Base-by-base conservation (phyloP, 2,888 invertebrate genomes). In the Agriotes lineatus region DNA sequence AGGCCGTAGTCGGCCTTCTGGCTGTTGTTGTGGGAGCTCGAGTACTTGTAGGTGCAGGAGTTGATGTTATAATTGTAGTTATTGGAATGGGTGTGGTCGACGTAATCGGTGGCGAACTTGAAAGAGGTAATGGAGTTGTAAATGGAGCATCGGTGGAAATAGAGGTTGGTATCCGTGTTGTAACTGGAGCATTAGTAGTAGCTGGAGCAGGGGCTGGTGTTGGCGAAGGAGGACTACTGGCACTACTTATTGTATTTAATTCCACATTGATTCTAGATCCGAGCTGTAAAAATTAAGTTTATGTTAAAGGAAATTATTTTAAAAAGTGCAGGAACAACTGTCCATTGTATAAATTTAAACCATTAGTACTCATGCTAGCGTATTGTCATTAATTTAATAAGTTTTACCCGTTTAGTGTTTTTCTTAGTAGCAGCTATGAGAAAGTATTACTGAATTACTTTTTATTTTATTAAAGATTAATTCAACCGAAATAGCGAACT, bases 41-140 rank as follows among this genome's bases (percentile, higher is more conserved):
- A 39, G 69, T 73, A 33, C 61, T 68, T 20, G 3, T 59, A 10
- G 56, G 6, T 30, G 33, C 16, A 42, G 42, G 42, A 2, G 70
- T 54, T 7, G 71, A 35, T 18, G 64, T 56, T 1, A 30, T 14
- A 10, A n/a, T 14, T 35, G 64, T 58, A 0, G 48, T 35, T 33
- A 16, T 48, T 14, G 44, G 30, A 33, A 18, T 22, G 3, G 10
- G 50, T 12, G 63, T 42, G 2, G 39, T 45, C 2, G 33, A 19
- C 0, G 52, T 19, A 20, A 86, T 83, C 62, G 86, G 86, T 70
- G 86, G 85, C 80, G 86, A 85, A 69, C 85, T 86, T 3, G 75
- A 78, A n/a, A 70, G 86, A 3, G 86, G 86, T 75, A 73, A 72
- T 10, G 76, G 64, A 19, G 86, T 85, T 67, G 86, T 72, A 65